Evolutionary conservation across 2,888 invertebrate species (phyloP).

Genomic region (Mycogona germanica): DNA sequence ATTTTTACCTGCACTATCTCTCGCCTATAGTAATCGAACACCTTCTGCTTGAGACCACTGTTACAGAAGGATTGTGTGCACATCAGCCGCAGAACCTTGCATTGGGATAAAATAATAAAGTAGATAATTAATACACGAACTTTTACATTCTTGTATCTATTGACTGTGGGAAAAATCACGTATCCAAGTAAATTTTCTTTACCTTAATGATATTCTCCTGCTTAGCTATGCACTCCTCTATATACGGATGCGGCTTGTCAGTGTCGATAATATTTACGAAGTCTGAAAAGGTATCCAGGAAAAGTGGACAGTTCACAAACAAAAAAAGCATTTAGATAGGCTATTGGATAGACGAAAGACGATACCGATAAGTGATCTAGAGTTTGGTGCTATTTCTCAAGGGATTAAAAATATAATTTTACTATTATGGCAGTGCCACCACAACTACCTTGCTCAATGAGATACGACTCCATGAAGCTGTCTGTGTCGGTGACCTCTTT

Average conservation of each 20-base stretch:
- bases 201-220: slow-evolving; percentile 65
- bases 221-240: slow-evolving; percentile 85
- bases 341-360: too few relatives aligned
- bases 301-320: slow-evolving; percentile 9
- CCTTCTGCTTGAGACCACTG: slow-evolving; percentile 83
- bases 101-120: background rate
- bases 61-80: slow-evolving; percentile 87
- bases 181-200: slow-evolving; percentile 14
- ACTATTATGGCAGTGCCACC: too few relatives aligned
- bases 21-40: slow-evolving; percentile 58
- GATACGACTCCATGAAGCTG: slow-evolving; percentile 62
- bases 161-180: background rate
- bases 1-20: slow-evolving; percentile 46
- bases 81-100: slow-evolving; percentile 65
- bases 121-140: slow-evolving; percentile 10
- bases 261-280: slow-evolving; percentile 82
- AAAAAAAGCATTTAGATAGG: too few relatives aligned
- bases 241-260: slow-evolving; percentile 73
- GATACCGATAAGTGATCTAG: too few relatives aligned
- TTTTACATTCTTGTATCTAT: background rate
- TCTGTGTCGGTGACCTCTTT: slow-evolving; percentile 68
- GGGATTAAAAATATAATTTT: too few relatives aligned
- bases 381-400: too few relatives aligned
- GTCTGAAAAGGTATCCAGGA: slow-evolving; percentile 39
- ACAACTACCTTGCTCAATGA: slow-evolving; percentile 55